These are phyloP conservation scores for Thripadectes ignobilis DNA, from an alignment of 2,797 vertebrate genomes.

Conservation along the genomic window DNA sequence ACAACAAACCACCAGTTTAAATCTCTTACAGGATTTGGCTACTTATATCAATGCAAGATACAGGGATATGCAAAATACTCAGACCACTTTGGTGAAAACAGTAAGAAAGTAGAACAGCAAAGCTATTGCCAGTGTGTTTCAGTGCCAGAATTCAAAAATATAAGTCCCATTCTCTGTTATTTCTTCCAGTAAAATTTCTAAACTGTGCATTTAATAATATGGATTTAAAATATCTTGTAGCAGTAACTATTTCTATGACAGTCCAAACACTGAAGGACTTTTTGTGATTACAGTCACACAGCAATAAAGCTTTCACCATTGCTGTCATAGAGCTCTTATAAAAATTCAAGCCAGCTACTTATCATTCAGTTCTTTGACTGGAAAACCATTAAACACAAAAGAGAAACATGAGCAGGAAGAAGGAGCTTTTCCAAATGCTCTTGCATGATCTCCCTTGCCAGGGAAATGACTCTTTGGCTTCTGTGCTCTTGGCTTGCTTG, in stretches of 20 bases:
- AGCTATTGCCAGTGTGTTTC: neutral
- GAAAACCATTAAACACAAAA: slow-evolving; percentile 37
- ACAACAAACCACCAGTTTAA: neutral
- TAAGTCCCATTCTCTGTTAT: neutral
- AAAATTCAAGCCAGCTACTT: slow-evolving; percentile 45
- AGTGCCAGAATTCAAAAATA: neutral
- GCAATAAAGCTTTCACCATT: neutral
- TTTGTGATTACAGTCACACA: neutral
- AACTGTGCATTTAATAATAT: neutral
- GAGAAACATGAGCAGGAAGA: slow-evolving; percentile 30
- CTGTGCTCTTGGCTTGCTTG: slow-evolving; percentile 19
- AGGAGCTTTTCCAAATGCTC: slow-evolving; percentile 27
- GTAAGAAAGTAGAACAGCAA: neutral
- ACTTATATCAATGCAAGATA: neutral
- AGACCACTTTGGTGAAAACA: neutral
- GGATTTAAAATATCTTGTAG: neutral
- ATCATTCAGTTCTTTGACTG: slow-evolving; percentile 28
- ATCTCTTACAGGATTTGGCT: neutral
- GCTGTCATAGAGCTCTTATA: slow-evolving; percentile 1
- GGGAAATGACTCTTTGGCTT: slow-evolving; percentile 36
- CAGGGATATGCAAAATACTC: neutral
- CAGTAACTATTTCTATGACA: slow-evolving; percentile 2
- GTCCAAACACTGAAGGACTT: neutral
- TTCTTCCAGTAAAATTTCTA: neutral
- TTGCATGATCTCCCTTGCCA: slow-evolving; percentile 2